Evolutionary conservation across 2,797 vertebrate genomes (phyloP).

Genomic region (Lepidocolaptes lacrymiger): DNA sequence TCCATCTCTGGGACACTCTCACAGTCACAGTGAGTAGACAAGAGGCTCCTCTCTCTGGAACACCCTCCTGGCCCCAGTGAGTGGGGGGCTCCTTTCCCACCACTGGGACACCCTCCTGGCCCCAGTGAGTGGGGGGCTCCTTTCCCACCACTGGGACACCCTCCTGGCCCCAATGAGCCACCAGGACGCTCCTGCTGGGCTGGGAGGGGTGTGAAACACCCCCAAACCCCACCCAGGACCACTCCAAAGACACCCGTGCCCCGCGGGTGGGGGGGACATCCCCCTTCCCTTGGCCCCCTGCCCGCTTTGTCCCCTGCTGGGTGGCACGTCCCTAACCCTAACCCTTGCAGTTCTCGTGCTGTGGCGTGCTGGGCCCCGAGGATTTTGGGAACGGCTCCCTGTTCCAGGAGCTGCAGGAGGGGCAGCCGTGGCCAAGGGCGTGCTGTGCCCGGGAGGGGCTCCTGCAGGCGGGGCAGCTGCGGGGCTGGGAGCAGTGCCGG

Average conservation of each 20-base stretch:
- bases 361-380: constrained; percentile 64
- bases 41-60: too few species aligned
- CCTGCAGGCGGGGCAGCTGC: background rate
- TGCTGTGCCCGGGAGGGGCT: constrained; percentile 46
- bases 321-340: background rate
- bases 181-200: too few species aligned
- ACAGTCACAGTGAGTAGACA: too few species aligned
- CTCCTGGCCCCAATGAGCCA: too few species aligned
- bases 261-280: background rate
- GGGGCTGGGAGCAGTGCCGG: constrained; percentile 53
- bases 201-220: background rate
- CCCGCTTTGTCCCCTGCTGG: too few species aligned
- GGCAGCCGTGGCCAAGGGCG: background rate
- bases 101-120: constrained; percentile 54
- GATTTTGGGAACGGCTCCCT: constrained; percentile 62
- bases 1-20: too few species aligned
- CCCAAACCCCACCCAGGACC: background rate
- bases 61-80: too few species aligned
- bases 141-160: too few species aligned
- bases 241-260: fast-evolving
- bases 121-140: constrained; percentile 4
- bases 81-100: too few species aligned
- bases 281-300: background rate
- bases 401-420: constrained; percentile 62
- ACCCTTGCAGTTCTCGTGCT: constrained; percentile 64